Evolutionary conservation across 2,888 invertebrate species (phyloP).

Genomic region (Cheiracanthium punctorium): DNA sequence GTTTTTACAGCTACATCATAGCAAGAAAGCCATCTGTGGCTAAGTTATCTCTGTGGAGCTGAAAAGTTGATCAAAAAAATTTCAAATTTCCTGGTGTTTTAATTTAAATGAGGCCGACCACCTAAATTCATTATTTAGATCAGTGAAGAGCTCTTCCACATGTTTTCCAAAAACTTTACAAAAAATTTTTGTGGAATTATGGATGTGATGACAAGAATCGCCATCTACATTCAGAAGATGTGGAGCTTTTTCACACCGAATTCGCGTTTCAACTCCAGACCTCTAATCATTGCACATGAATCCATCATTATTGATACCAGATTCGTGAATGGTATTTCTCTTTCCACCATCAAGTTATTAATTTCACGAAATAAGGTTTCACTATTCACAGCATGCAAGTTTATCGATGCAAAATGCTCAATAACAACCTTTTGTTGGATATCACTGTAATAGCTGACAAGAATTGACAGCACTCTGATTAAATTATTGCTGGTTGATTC

Average conservation of each 20-base stretch:
- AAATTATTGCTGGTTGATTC: neutral
- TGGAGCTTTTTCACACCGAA: neutral
- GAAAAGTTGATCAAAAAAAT: neutral
- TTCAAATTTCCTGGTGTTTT: neutral
- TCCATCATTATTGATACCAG: no score
- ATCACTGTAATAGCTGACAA: no score
- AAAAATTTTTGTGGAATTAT: neutral
- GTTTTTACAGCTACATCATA: slow-evolving; percentile 4
- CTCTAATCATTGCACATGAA: no score
- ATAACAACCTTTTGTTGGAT: no score
- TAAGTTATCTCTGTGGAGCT: neutral
- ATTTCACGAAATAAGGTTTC: no score
- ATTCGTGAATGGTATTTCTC: no score
- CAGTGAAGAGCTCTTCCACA: neutral
- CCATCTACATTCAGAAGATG: neutral
- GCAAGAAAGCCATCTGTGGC: neutral
- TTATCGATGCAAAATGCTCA: no score
- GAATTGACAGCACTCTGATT: no score
- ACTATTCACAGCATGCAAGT: no score
- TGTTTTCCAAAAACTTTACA: neutral
- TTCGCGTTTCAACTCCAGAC: neutral
- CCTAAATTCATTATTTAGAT: neutral
- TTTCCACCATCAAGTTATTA: no score
- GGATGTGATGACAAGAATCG: neutral
- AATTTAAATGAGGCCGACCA: neutral